A percentile compares a stretch with the other conserved stretches of the same genome.
phyloP scores from a whole-genome alignment of 2,888 invertebrate species.

The Apamea crenata region DNA sequence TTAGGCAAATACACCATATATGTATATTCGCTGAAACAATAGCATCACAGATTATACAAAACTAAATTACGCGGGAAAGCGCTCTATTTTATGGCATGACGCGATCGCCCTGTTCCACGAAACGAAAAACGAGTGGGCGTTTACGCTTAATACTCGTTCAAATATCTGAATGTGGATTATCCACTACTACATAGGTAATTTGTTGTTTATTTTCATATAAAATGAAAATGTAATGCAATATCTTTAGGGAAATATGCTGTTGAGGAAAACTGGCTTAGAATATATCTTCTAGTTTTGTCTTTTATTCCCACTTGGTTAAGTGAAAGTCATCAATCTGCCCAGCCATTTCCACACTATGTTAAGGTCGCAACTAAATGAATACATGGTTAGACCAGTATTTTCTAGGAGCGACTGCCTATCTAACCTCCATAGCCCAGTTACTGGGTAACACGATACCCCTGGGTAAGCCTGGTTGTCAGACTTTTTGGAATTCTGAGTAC shows the following conservation, averaged over 20 bases:
- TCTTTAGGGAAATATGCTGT: neutral
- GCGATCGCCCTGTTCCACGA: conserved; percentile 41
- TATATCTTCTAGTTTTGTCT: neutral
- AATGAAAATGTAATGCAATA: conserved; percentile 28
- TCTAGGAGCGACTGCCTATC: no score
- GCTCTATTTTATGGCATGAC: conserved; percentile 39
- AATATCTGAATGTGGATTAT: conserved; percentile 41
- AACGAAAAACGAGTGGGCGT: conserved; percentile 54
- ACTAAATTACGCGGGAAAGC: conserved; percentile 48
- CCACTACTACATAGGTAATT: conserved; percentile 33
- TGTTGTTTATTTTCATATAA: conserved; percentile 37
- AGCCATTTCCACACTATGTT: no score
- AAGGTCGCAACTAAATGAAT: no score
- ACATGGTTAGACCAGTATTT: no score
- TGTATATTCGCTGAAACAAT: conserved; percentile 35
- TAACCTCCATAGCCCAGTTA: no score
- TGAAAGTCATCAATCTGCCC: conserved; percentile 3
- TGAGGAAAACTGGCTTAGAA: conserved; percentile 12
- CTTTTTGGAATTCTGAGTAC: no score
- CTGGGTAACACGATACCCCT: no score
- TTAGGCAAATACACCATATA: neutral
- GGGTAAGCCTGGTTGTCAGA: no score
- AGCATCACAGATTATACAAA: conserved; percentile 22
- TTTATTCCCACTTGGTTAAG: neutral
- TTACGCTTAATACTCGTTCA: conserved; percentile 34